Conservation (phyloP, 2,888 invertebrate species). For the Philhelius pedissequus region DNA sequence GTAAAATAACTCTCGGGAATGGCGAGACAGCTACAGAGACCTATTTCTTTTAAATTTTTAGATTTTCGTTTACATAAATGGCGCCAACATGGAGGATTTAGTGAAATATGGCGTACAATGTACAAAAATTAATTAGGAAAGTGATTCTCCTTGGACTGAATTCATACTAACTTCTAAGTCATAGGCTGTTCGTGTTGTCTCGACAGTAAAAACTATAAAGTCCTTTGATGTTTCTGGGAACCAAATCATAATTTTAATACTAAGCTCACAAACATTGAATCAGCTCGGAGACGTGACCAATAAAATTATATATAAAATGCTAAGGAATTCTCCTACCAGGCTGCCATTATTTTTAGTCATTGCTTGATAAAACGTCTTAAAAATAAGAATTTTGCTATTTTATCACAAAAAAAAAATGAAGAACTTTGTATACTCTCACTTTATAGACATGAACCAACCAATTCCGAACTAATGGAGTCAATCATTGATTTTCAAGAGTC, state of each 20-base stretch:
- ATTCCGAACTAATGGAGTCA: constrained; percentile 44
- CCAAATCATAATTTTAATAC: background rate
- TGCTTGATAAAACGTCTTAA: background rate
- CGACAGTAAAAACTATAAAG: background rate
- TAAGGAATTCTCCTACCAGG: background rate
- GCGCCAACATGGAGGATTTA: background rate
- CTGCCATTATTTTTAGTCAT: background rate
- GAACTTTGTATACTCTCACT: background rate
- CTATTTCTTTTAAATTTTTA: too few relatives aligned
- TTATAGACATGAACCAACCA: constrained; percentile 2
- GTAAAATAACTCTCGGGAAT: too few relatives aligned
- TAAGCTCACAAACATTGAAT: background rate
- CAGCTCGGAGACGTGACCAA: background rate
- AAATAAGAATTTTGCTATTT: background rate
- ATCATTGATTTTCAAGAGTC: constrained; percentile 51
- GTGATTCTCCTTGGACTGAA: background rate
- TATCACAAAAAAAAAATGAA: background rate
- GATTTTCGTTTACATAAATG: background rate
- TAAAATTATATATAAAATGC: constrained; percentile 6
- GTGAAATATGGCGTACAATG: background rate
- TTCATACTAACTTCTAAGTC: background rate
- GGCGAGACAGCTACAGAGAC: too few relatives aligned
- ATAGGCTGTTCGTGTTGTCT: background rate
- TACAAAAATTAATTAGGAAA: background rate
- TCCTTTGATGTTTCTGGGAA: background rate